phyloP scores from a whole-genome alignment of 2,888 invertebrate species.

The Erebia palarica region DNA sequence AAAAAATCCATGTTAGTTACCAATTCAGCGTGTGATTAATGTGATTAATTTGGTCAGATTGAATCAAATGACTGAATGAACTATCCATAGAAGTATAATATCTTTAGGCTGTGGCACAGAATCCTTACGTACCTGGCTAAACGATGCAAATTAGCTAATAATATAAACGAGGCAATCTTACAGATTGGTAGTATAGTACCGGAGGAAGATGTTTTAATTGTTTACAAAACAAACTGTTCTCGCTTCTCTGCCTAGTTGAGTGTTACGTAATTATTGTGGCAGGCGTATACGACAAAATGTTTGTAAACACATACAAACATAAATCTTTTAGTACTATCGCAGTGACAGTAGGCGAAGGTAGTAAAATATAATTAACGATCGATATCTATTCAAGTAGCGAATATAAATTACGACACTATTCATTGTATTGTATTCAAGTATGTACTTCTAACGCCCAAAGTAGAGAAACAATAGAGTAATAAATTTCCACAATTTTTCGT shows the following conservation, averaged over 20 bases:
- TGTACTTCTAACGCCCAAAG: neutral
- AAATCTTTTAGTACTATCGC: slow-evolving; percentile 13
- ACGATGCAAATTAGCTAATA: no score
- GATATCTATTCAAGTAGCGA: neutral
- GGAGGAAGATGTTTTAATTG: neutral
- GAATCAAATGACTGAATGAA: no score
- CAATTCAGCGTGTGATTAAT: no score
- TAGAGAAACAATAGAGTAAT: slow-evolving; percentile 1
- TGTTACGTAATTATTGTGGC: slow-evolving; percentile 33
- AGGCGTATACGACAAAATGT: slow-evolving; percentile 20
- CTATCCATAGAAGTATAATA: no score
- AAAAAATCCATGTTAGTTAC: no score
- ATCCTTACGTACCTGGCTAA: no score
- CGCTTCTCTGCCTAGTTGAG: neutral
- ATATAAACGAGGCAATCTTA: no score
- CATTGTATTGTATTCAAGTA: neutral
- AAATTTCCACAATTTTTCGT: neutral
- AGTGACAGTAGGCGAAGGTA: neutral
- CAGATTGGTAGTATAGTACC: neutral
- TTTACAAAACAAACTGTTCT: slow-evolving; percentile 34
- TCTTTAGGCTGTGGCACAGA: no score
- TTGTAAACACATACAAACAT: slow-evolving; percentile 34
- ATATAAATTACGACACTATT: neutral
- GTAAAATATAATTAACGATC: slow-evolving; percentile 5
- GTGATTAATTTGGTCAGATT: no score